Base-by-base conservation (phyloP, 2,888 invertebrate species). In the Cacoxenus indagator region DNA sequence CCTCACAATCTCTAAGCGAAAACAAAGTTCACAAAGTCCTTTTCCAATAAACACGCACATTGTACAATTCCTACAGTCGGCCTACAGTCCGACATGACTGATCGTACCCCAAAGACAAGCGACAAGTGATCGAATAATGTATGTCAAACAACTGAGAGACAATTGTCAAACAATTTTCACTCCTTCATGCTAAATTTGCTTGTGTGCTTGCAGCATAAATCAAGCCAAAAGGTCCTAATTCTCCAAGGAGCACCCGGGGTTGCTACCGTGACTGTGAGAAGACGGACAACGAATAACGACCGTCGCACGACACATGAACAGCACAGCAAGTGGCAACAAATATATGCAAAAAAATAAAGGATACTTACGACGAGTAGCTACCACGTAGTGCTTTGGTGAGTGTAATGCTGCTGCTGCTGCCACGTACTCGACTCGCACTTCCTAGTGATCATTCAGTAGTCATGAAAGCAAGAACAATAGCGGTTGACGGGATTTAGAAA, bases 151-250 rank as follows among this genome's bases (percentile, higher is more conserved):
- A 67, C 67, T 65, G 67, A 68, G 17, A 55, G 19, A 68, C 70
- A 75, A 73, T 76, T 77, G 83, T 72, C 73, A 76, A 73, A 75
- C 73, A 67, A 74, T 80, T 80, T 81, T 83, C 82, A 78, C 81
- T 83, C 81, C 81, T 81, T 83, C 82, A 83, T 83, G 81, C 78
- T 82, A 83, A 82, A 83, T 82, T 77, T 59, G n/a, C 19, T 43
- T 19, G 14, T 26, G 2, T 29, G 8, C 54, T 31, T 17, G 51
- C n/a, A n/a, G n/a, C n/a, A n/a, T 51, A 6, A 22, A 51, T 22
- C 22, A 51, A 22, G 22, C 51, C 9, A 51, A 22, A 17, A 51
- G 5, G 6, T 19, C 8, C 2, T 31, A 24, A 43, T 22, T 43
- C 45, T 24, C 61, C 6, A 62, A 62, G 61, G 43, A 43, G 22